These are phyloP conservation scores for Exaiptasia diaphana DNA, from an alignment of 64 coral and sea anemone species.

Conservation along the genomic window DNA sequence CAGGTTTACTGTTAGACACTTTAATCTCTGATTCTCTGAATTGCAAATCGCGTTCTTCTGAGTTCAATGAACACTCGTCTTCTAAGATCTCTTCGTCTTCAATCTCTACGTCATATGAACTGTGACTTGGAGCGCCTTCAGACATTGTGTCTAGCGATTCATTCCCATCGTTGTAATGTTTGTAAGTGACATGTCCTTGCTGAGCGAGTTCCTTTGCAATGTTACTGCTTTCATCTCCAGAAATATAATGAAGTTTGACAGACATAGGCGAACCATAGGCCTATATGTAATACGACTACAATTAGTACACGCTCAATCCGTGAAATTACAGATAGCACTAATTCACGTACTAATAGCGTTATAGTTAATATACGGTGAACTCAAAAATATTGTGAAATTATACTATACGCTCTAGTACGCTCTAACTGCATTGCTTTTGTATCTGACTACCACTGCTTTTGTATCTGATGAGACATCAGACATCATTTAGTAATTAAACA, in stretches of 20 bases:
- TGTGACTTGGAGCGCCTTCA: background rate
- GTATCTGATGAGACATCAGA: background rate
- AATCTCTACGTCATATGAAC: background rate
- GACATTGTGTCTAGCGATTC: background rate
- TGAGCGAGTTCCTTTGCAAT: slow-evolving; percentile 52
- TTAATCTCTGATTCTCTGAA: background rate
- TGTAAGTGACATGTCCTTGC: slow-evolving; percentile 8
- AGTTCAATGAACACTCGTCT: background rate
- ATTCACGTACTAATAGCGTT: background rate
- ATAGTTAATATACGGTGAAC: background rate
- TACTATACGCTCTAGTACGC: background rate
- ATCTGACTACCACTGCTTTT: background rate
- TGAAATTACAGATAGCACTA: background rate
- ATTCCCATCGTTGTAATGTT: background rate
- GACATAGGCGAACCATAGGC: slow-evolving; percentile 30
- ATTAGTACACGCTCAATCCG: background rate
- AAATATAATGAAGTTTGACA: slow-evolving; percentile 46
- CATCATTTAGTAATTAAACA: background rate
- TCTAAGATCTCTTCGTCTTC: background rate
- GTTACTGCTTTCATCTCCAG: slow-evolving; percentile 12
- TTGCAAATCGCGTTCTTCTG: background rate
- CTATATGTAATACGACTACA: background rate
- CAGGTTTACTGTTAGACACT: background rate
- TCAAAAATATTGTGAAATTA: background rate
- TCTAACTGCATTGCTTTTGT: background rate